phyloP scores from a whole-genome alignment of 2,888 invertebrate species.

The Oxyscelio sp. region DNA sequence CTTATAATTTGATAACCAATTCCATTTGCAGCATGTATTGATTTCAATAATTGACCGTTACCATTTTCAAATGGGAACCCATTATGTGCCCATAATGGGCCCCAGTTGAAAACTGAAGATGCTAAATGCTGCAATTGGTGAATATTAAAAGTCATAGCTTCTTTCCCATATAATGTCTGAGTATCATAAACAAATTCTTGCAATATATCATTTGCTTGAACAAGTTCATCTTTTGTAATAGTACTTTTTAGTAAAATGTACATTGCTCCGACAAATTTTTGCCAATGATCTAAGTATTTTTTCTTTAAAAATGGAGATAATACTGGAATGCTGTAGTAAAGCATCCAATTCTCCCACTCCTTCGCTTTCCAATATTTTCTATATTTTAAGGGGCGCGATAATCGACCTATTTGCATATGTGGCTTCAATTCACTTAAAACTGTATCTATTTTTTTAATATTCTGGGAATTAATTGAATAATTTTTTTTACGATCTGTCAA shows the following conservation, averaged over 20 bases:
- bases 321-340: constrained; percentile 26
- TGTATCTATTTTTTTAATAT: not conserved
- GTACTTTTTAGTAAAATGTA: constrained; percentile 11
- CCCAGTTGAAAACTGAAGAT: constrained; percentile 26
- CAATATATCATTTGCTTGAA: not conserved
- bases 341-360: no score
- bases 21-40: constrained; percentile 49
- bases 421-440: not conserved
- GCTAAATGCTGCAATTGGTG: constrained; percentile 44
- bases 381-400: constrained; percentile 13
- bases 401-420: not conserved
- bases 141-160: no score
- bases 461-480: not conserved
- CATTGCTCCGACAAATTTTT: constrained; percentile 15
- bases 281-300: constrained; percentile 21
- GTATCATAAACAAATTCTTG: constrained; percentile 15
- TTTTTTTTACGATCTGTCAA: constrained; percentile 4
- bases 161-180: constrained; percentile 28
- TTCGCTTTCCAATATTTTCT: constrained; percentile 29
- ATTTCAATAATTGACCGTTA: no score
- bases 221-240: constrained; percentile 35
- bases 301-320: constrained; percentile 1
- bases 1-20: constrained; percentile 43
- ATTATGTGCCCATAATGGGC: constrained; percentile 19
- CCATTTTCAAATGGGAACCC: no score